phyloP scores from a whole-genome alignment of 2,113 vertebrate genomes.

The Bubo scandiacus region DNA sequence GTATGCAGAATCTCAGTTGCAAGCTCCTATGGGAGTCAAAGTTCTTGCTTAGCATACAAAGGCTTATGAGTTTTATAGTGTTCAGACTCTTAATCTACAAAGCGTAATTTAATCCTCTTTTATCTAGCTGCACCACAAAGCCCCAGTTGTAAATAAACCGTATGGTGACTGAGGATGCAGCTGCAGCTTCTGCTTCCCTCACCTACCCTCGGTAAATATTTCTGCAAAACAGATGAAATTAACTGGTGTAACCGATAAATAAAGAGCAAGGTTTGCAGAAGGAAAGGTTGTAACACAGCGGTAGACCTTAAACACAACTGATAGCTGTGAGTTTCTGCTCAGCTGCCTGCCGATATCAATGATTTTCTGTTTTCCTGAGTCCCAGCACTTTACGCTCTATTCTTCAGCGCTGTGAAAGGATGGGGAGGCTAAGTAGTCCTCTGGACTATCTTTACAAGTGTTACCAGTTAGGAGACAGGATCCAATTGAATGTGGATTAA shows the following conservation, averaged over 20 bases:
- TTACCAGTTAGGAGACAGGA: neutral
- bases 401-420: neutral
- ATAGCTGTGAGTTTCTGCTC: constrained; percentile 31
- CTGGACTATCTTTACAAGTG: neutral
- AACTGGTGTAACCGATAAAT: neutral
- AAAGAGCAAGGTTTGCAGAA: neutral
- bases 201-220: constrained; percentile 44
- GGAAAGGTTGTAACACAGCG: neutral
- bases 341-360: constrained; percentile 40
- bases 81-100: constrained; percentile 73
- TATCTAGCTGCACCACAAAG: constrained; percentile 53
- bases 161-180: constrained; percentile 14
- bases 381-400: neutral
- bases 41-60: constrained; percentile 74
- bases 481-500: neutral
- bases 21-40: constrained; percentile 49
- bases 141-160: constrained; percentile 64
- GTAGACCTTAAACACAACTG: constrained; percentile 25
- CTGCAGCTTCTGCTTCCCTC: constrained; percentile 53
- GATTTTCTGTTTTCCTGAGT: neutral
- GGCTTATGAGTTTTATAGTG: constrained; percentile 69
- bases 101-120: constrained; percentile 74
- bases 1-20: constrained; percentile 39
- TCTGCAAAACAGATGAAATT: constrained; percentile 54
- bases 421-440: neutral